Percentiles rank a stretch among this genome's conserved stretches.
phyloP scores from a whole-genome alignment of 2,113 vertebrate species.

The Ovis canadensis region DNA sequence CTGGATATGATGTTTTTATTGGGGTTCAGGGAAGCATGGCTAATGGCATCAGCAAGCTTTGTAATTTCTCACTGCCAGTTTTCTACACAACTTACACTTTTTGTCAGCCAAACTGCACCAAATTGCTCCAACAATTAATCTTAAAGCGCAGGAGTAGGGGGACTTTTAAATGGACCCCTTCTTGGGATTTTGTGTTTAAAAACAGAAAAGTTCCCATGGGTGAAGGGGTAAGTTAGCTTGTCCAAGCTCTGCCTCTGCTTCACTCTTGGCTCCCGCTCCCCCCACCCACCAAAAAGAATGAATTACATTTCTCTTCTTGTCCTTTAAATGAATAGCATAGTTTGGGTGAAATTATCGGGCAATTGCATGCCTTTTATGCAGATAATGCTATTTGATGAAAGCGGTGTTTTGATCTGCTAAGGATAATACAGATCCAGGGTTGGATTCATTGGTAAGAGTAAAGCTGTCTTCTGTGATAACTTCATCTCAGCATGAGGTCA shows the following conservation, averaged over 20 bases:
- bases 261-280: conserved; percentile 31
- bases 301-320: conserved; percentile 89
- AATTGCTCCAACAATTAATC: conserved; percentile 80
- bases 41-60: conserved; percentile 82
- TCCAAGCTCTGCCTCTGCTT: conserved; percentile 57
- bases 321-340: conserved; percentile 95
- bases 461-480: conserved; percentile 99
- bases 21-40: conserved; percentile 78
- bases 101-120: conserved; percentile 74
- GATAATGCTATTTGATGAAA: conserved; percentile 98
- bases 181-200: conserved; percentile 81
- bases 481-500: conserved; percentile 98
- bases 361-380: conserved; percentile 97
- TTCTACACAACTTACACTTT: conserved; percentile 80
- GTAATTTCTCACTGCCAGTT: conserved; percentile 75
- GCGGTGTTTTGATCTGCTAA: conserved; percentile 95
- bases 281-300: conserved; percentile 75
- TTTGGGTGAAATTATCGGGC: conserved; percentile 94
- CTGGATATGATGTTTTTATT: conserved; percentile 78
- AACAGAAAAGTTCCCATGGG: conserved; percentile 85
- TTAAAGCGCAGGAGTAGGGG: conserved; percentile 63
- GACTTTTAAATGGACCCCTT: conserved; percentile 81
- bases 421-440: conserved; percentile 93
- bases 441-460: conserved; percentile 94
- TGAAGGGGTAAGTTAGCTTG: conserved; percentile 80